phyloP scores from a whole-genome alignment of 2,797 vertebrate species.

The Parauchenoglanis ngamensis region DNA sequence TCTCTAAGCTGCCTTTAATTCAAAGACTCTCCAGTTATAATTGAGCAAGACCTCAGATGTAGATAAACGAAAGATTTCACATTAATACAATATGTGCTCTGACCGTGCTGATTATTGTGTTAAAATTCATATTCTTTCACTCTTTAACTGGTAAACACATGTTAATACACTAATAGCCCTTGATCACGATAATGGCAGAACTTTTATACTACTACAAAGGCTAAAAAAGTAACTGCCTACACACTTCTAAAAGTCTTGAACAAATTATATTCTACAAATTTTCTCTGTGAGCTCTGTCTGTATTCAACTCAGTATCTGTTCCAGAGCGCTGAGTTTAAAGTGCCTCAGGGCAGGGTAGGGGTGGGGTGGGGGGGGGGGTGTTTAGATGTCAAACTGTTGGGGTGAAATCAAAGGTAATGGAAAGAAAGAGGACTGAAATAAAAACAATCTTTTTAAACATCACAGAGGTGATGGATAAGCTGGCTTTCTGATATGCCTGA shows the following conservation, averaged over 20 bases:
- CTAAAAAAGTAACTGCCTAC: neutral
- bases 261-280: neutral
- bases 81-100: neutral
- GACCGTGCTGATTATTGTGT: neutral
- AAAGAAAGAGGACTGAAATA: constrained; percentile 1
- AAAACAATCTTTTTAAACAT: neutral
- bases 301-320: constrained; percentile 22
- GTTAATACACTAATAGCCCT: neutral
- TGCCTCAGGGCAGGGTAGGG: neutral
- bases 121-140: neutral
- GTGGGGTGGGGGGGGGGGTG: neutral
- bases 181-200: neutral
- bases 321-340: constrained; percentile 27
- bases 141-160: neutral
- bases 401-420: constrained; percentile 19
- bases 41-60: neutral
- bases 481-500: neutral
- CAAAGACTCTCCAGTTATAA: neutral
- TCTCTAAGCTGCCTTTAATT: neutral
- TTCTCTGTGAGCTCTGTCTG: constrained; percentile 22
- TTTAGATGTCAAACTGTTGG: constrained; percentile 10
- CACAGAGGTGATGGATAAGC: neutral
- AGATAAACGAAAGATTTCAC: neutral
- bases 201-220: neutral
- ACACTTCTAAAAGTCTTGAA: constrained; percentile 5